A percentile compares a stretch with the other conserved stretches of the same genome.
These are phyloP conservation scores for Scolopax mira DNA, from an alignment of 2,113 vertebrate species.

Conservation along the genomic window DNA sequence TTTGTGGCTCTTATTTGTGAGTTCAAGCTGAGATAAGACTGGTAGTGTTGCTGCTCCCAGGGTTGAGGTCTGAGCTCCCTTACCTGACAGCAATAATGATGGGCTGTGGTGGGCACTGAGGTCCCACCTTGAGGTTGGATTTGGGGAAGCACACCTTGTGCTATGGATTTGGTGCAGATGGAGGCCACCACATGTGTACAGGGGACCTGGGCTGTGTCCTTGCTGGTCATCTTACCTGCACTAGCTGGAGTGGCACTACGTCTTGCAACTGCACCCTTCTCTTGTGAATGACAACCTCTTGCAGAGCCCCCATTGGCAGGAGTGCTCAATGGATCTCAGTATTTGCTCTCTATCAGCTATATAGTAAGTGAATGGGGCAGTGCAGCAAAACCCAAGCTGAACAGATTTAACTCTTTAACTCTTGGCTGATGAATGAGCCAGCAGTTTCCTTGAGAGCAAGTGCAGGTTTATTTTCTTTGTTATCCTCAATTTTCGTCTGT, in stretches of 20 bases:
- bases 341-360: background rate
- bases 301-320: background rate
- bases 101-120: background rate
- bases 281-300: background rate
- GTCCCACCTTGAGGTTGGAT: background rate
- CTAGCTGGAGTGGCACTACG: too few species aligned
- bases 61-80: background rate
- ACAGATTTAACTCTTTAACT: background rate
- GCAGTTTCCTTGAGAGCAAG: background rate
- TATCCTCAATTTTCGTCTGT: background rate
- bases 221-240: background rate
- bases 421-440: background rate
- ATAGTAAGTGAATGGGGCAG: too few species aligned
- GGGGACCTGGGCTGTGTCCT: background rate
- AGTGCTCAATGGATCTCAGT: background rate
- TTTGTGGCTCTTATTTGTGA: background rate
- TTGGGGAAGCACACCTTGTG: background rate
- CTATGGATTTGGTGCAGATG: background rate
- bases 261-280: background rate
- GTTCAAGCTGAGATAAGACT: background rate
- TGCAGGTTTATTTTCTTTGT: background rate
- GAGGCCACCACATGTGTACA: background rate
- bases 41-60: background rate
- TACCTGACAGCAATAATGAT: too few species aligned
- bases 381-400: background rate